Base-by-base conservation (phyloP, 2,888 invertebrate species). In the Coronaproctus castanopsis region DNA sequence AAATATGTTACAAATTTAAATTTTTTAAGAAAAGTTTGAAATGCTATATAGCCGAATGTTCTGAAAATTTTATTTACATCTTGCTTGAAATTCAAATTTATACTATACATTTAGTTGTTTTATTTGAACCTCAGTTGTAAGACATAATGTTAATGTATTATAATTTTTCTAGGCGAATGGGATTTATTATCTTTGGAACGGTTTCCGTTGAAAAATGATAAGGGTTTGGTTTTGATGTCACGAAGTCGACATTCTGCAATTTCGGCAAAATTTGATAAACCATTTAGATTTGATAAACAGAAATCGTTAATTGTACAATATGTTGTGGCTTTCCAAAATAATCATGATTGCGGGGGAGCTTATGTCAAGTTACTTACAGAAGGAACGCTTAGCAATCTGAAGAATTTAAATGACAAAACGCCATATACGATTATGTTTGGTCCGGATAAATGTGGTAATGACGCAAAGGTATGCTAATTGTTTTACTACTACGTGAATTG, bases 401-500 rank as follows among this genome's bases (percentile, higher is more conserved):
- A 80, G 65, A 77, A 81, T 69, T 93, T 97, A 75, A 80, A 87
- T 71, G 97, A 98, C 75, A 93, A 92, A 74, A 93, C 96, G 0
- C 86, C 93, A 0, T 99, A 97, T 75, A 89, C 93, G 1, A 91
- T 99, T 68, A 98, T 99, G 98, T 99, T 98, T 75, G 98, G 98
- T 0, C 97, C 97, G 8, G 98, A 98, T 77, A 98, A 96, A 74
- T 98, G 98, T 74, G 97, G 97, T 64, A 87, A 87, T 69, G 91
- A 92, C 72, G 84, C 88, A 70, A 96, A 96, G 76, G 81, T 92
- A 71, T 58, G 36, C n/a, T 62, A 57, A 52, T 19, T 22, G 14
- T 21, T 49, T 49, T 49, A 49, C n/a, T n/a, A 49, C 49, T 14
- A 49, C 10, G 14, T 52, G 14, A 10, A 52, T 10, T 19, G 20